Conservation (phyloP, 1,140 invertebrate genomes). For the Zelostemma sp. region DNA sequence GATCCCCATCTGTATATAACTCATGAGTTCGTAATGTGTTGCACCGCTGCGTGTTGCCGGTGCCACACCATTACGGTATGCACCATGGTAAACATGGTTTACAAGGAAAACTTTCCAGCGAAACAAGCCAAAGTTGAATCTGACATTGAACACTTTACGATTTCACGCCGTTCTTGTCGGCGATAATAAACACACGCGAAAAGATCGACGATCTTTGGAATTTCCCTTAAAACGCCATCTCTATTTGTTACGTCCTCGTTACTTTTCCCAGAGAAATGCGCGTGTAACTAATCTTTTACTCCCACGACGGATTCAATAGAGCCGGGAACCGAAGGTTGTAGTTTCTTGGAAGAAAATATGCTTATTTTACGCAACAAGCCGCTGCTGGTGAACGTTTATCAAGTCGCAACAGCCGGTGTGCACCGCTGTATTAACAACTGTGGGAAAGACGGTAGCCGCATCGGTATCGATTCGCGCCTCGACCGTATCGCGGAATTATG, state of each 20-base stretch:
- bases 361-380: conserved; percentile 22
- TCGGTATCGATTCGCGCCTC: conserved; percentile 31
- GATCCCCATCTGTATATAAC: conserved; percentile 62
- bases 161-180: conserved; percentile 7
- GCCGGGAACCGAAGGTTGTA: neutral
- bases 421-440: conserved; percentile 37
- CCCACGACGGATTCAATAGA: too few species aligned
- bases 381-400: conserved; percentile 33
- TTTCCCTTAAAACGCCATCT: too few species aligned
- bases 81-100: neutral
- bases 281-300: too few species aligned
- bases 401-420: conserved; percentile 33
- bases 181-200: neutral
- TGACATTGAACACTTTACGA: conserved; percentile 4
- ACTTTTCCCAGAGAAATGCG: too few species aligned
- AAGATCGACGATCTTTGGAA: neutral
- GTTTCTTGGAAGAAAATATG: conserved; percentile 24
- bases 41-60: conserved; percentile 31
- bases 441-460: conserved; percentile 37
- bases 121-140: conserved; percentile 14
- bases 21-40: conserved; percentile 61
- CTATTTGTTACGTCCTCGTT: too few species aligned
- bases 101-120: neutral
- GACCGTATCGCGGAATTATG: too few species aligned
- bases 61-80: conserved; percentile 11